These are phyloP conservation scores for Rhogogaster chlorosoma DNA, from an alignment of 2,888 invertebrate species.

Conservation along the genomic window DNA sequence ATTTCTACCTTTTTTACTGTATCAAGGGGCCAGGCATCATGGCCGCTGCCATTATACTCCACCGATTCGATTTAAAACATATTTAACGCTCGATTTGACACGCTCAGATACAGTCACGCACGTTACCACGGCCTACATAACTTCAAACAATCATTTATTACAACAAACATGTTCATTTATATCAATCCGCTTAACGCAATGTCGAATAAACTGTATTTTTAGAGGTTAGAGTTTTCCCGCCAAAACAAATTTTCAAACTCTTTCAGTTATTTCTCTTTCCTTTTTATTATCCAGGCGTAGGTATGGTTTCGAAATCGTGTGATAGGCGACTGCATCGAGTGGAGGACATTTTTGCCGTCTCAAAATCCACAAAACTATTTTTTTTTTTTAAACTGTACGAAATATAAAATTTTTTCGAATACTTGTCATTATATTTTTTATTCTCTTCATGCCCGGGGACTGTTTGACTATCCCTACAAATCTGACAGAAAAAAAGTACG, in stretches of 20 bases:
- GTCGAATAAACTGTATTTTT: background rate
- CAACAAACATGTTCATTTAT: background rate
- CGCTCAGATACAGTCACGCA: slow-evolving; percentile 16
- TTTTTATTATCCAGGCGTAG: no score
- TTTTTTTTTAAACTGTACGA: background rate
- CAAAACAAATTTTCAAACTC: background rate
- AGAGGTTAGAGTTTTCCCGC: background rate
- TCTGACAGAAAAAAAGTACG: slow-evolving; percentile 42
- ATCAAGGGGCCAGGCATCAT: slow-evolving; percentile 16
- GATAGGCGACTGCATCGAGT: background rate
- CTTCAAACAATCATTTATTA: background rate
- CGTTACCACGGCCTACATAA: slow-evolving; percentile 4
- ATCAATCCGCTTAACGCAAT: background rate
- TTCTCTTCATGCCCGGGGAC: background rate
- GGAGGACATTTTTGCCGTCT: background rate
- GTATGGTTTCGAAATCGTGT: background rate
- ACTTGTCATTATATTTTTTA: background rate
- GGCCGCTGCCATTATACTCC: slow-evolving; percentile 24
- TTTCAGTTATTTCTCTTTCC: no score
- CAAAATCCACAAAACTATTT: background rate
- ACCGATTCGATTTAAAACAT: slow-evolving; percentile 37
- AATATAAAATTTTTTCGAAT: background rate
- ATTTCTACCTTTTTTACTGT: background rate
- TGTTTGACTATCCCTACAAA: slow-evolving; percentile 49
- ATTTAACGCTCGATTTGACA: slow-evolving; percentile 45